These are phyloP conservation scores for Brachionus asplanchnoidis DNA, from an alignment of 1,140 invertebrate genomes.

Conservation along the genomic window DNA sequence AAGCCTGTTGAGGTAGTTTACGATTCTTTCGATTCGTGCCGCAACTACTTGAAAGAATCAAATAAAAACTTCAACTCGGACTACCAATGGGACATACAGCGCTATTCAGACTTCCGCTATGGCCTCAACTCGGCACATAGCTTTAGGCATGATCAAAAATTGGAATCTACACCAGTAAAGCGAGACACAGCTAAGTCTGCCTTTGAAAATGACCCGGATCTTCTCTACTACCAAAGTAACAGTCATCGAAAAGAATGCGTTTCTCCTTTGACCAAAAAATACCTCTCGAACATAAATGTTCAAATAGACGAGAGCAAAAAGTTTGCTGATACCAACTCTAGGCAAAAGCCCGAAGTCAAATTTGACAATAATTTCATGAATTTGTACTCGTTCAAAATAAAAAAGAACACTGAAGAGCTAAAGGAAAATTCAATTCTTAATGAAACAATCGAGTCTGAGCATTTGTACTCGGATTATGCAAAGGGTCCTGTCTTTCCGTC, in stretches of 20 bases:
- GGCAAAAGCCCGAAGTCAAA: neutral
- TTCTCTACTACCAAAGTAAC: neutral
- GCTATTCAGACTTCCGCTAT: neutral
- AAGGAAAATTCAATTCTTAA: neutral
- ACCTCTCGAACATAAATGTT: neutral
- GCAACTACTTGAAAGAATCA: neutral
- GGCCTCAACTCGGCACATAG: neutral
- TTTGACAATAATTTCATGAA: slow-evolving; percentile 7
- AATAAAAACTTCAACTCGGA: slow-evolving; percentile 2
- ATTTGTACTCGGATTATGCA: slow-evolving; percentile 20
- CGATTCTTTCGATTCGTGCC: neutral
- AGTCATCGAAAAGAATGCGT: neutral
- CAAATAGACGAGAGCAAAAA: neutral
- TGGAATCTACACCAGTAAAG: neutral
- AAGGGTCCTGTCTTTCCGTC: slow-evolving; percentile 10
- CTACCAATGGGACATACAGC: neutral
- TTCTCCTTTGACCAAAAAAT: slow-evolving; percentile 9
- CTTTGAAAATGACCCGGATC: slow-evolving; percentile 8
- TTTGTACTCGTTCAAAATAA: neutral
- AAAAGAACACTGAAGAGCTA: neutral
- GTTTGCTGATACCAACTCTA: neutral
- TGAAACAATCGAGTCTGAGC: slow-evolving; percentile 17
- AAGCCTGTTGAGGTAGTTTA: neutral
- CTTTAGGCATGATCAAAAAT: neutral
- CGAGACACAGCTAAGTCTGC: neutral